Percentiles rank a stretch among this genome's conserved stretches.
Conservation (phyloP, 2,113 vertebrate genomes). For the Pachycephala philippinensis region DNA sequence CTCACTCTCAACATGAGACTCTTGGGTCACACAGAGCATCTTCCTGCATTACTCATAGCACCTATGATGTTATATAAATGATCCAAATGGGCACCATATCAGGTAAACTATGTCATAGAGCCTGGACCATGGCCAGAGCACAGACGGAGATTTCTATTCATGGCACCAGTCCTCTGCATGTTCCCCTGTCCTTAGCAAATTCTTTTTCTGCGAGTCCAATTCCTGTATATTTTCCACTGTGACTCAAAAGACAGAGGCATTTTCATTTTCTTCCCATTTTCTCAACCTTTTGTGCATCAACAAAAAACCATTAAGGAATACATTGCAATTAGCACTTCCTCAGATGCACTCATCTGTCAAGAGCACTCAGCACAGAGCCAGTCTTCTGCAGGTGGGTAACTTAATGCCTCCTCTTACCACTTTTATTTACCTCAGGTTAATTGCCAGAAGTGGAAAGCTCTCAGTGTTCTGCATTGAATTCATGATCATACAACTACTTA, state of each 20-base stretch:
- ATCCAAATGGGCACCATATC: background rate
- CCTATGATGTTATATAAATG: background rate
- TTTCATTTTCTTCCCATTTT: background rate
- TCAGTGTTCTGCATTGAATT: background rate
- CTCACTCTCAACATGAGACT: background rate
- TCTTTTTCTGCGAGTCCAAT: background rate
- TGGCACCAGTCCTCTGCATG: background rate
- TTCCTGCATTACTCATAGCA: background rate
- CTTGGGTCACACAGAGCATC: background rate
- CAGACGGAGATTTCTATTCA: slow-evolving; percentile 15
- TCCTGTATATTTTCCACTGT: background rate
- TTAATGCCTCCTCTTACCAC: slow-evolving; percentile 22
- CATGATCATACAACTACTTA: background rate
- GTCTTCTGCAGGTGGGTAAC: slow-evolving; percentile 31
- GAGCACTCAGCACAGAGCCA: background rate
- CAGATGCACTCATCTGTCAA: slow-evolving; percentile 2
- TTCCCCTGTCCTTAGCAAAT: background rate
- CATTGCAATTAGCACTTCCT: slow-evolving; percentile 19
- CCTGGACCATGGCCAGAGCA: background rate
- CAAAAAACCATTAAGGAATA: background rate
- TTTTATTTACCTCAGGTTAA: slow-evolving; percentile 33
- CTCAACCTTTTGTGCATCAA: background rate
- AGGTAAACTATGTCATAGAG: background rate
- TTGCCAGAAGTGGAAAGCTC: slow-evolving; percentile 22
- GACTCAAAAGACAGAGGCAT: background rate